phyloP scores from a whole-genome alignment of 2,113 vertebrate genomes.

The Martes martes region DNA sequence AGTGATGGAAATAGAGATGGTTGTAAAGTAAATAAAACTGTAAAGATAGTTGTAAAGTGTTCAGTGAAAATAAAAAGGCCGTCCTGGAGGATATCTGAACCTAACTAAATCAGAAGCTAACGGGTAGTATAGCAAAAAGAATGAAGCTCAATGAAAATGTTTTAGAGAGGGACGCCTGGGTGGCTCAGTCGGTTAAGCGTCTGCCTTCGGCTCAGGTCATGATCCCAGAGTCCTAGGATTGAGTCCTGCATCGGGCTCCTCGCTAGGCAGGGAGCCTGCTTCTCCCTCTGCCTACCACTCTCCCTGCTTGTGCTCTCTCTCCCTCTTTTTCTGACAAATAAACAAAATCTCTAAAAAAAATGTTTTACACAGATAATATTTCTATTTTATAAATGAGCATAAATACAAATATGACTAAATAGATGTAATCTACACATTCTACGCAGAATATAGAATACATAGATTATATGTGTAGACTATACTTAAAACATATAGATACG shows the following conservation, averaged over 20 bases:
- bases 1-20: background rate
- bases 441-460: background rate
- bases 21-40: background rate
- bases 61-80: background rate
- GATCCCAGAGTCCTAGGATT: too few species aligned
- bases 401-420: background rate
- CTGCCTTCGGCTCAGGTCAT: too few species aligned
- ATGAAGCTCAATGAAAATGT: background rate
- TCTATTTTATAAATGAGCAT: background rate
- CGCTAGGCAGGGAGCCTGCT: too few species aligned
- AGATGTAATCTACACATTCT: background rate
- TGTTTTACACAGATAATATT: background rate
- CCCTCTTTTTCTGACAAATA: too few species aligned
- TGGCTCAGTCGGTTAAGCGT: too few species aligned
- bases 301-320: too few species aligned
- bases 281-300: too few species aligned
- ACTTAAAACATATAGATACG: background rate
- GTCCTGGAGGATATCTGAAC: background rate
- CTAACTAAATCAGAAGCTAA: background rate
- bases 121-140: background rate
- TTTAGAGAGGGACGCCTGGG: background rate
- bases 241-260: too few species aligned
- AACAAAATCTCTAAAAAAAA: background rate
- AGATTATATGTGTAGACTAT: background rate
- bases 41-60: background rate